phyloP scores from a whole-genome alignment of 2,797 vertebrate genomes.

The Oryzias dopingdopingensis region DNA sequence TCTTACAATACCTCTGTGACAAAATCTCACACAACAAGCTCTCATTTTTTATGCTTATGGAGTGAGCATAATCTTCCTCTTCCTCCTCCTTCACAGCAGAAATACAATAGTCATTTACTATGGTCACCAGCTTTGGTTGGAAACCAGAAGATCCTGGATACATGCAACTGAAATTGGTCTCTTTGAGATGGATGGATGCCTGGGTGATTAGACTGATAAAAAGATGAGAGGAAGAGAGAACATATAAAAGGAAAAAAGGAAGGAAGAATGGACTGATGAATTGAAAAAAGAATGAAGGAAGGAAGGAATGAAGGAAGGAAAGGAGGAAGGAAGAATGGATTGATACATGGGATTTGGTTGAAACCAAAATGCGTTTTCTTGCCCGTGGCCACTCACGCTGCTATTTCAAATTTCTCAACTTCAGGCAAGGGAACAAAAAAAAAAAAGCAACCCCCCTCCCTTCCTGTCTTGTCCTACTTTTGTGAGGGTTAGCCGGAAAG shows the following conservation, averaged over 20 bases:
- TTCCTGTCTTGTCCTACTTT: constrained; percentile 55
- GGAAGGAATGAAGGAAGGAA: too few relatives aligned
- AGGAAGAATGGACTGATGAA: too few relatives aligned
- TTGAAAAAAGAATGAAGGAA: too few relatives aligned
- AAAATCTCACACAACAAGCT: constrained; percentile 31
- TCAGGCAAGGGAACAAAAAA: constrained; percentile 28
- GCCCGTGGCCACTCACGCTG: constrained; percentile 60
- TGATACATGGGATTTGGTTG: constrained; percentile 12
- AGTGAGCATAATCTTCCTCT: constrained; percentile 33
- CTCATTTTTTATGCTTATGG: constrained; percentile 64
- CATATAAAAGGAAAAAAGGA: too few relatives aligned
- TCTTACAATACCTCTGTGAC: constrained; percentile 52
- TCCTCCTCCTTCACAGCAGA: constrained; percentile 31
- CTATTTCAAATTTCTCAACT: constrained; percentile 69
- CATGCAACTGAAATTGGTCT: too few relatives aligned
- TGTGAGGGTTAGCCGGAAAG: constrained; percentile 43
- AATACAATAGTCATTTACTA: constrained; percentile 64
- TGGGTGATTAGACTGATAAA: too few relatives aligned
- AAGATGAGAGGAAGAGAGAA: too few relatives aligned
- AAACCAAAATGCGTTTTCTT: constrained; percentile 61
- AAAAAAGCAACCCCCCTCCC: constrained; percentile 12
- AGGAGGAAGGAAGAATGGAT: too few relatives aligned
- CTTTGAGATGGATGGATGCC: too few relatives aligned
- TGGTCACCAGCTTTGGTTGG: too few relatives aligned
- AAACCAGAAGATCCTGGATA: too few relatives aligned